phyloP scores from a whole-genome alignment of 2,113 vertebrate species.

The Eulemur rufifrons region DNA sequence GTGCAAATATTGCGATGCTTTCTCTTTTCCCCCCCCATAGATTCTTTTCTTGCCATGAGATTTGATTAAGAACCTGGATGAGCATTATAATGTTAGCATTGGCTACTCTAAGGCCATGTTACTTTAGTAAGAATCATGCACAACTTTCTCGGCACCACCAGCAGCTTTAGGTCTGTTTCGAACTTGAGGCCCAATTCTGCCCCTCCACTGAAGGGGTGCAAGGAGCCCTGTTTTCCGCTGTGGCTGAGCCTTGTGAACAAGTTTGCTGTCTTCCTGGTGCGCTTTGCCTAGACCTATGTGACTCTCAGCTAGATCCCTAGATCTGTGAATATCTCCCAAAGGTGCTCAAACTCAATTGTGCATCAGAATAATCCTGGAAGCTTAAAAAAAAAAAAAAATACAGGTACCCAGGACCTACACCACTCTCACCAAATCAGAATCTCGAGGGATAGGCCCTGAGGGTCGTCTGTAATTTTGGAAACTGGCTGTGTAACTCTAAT shows the following conservation, averaged over 20 bases:
- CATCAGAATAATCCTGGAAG: background rate
- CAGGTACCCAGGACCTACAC: background rate
- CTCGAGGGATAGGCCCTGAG: background rate
- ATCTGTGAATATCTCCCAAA: background rate
- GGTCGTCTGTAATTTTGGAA: background rate
- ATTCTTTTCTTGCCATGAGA: background rate
- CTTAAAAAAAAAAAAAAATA: background rate
- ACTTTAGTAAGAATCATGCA: background rate
- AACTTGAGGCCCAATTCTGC: background rate
- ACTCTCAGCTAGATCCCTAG: background rate
- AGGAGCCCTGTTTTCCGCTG: background rate
- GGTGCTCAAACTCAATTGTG: background rate
- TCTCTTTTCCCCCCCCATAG: background rate
- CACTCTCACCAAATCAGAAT: background rate
- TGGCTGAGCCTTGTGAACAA: background rate
- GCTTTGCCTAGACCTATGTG: background rate
- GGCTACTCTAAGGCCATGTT: background rate
- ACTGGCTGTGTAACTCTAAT: background rate
- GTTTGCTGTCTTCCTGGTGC: background rate
- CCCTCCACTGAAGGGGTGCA: background rate
- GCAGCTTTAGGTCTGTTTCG: background rate
- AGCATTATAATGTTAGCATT: background rate
- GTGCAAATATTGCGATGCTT: slow-evolving; percentile 62
- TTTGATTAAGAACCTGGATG: background rate
- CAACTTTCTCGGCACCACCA: background rate